Conservation (phyloP, 2,888 invertebrate genomes). For the Endomychus coccineus region DNA sequence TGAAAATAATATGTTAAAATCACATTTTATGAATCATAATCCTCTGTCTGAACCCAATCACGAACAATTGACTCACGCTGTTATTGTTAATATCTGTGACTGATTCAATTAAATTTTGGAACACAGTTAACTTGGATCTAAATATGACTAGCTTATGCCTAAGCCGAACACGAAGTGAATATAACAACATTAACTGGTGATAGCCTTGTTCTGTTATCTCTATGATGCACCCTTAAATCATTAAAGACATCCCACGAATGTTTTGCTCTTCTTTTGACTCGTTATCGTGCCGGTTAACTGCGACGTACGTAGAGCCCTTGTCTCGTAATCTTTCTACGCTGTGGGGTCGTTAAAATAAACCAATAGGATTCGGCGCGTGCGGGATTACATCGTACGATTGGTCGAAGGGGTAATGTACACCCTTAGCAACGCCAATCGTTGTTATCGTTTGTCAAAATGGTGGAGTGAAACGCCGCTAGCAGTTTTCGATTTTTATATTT, state of each 20-base stretch:
- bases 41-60: conserved; percentile 14
- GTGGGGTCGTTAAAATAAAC: conserved; percentile 21
- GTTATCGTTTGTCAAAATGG: conserved; percentile 38
- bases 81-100: conserved; percentile 47
- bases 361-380: conserved; percentile 36
- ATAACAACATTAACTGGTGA: conserved; percentile 48
- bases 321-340: conserved; percentile 14
- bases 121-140: conserved; percentile 43
- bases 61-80: conserved; percentile 41
- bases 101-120: conserved; percentile 46
- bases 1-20: too few species aligned
- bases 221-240: conserved; percentile 13
- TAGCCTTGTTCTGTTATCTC: conserved; percentile 46
- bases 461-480: conserved; percentile 37
- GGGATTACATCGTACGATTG: conserved; percentile 35
- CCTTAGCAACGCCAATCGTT: conserved; percentile 45
- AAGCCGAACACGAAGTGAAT: conserved; percentile 46
- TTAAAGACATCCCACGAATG: background rate
- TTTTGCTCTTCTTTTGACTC: conserved; percentile 4
- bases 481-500: conserved; percentile 45
- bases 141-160: conserved; percentile 47
- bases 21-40: too few species aligned
- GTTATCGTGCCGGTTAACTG: conserved; percentile 2
- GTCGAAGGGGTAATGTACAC: conserved; percentile 36
- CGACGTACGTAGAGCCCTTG: conserved; percentile 7